Evolutionary conservation across 2,888 invertebrate genomes (phyloP), one percentile per base, ranked within the genome.

Genomic region (Oscheius sp.): DNA sequence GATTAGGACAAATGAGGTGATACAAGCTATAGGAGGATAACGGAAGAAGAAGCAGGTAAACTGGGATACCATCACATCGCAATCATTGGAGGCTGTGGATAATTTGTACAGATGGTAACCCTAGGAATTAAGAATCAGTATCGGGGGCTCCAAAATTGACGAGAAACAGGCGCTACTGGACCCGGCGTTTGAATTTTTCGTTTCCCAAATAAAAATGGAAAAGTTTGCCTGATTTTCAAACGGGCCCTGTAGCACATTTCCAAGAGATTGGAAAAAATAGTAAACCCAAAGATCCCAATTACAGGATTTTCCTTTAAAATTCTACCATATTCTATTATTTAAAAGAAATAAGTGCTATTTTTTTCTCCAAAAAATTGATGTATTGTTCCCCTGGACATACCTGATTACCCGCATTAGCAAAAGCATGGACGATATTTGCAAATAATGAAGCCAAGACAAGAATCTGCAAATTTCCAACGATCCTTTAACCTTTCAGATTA

Each of bases 21-120:
- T 66, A n/a, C 66, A 66, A 16, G 27, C 27, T 6, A 66, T 6
- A 12, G 66, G 18, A 13, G 66, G 66, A 16, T 29, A 66, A 12
- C 49, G 66, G 52, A 66, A 66, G 1, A 52, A 16, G 49, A 52
- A 29, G 21, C 66, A 66, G 12, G 21, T 52, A 9, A 27, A 18
- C 9, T 66, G 49, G 1, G 49, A 27, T 5, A 66, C 27, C 52
- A 66, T 52, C 7, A 66, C 49, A 18, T 66, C 66, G 35, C 66
- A 66, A 27, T 27, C 49, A n/a, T n/a, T 35, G 5, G 13, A 7
- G 16, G 52, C 49, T 6, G 49, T 16, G 12, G 29, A 23, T 27
- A 66, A 25, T 29, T 49, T 49, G 52, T 27, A 23, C 1, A 66
- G 52, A 29, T 66, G 66, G 35, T 23, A 52, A 6, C 27, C 18